Conservation (phyloP, 2,888 invertebrate genomes). For the Caenorhabditis uteleia region DNA sequence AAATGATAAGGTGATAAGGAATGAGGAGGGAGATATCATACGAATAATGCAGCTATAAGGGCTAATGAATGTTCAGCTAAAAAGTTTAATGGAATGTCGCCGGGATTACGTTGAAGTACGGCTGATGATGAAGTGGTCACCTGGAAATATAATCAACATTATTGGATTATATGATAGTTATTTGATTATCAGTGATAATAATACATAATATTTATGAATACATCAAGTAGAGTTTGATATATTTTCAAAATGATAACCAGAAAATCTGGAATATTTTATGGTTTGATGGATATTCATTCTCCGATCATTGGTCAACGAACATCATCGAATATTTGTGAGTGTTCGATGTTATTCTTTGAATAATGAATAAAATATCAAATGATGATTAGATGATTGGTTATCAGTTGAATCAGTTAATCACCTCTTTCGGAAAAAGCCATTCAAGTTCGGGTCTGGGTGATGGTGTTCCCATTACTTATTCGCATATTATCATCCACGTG, state of each 20-base stretch:
- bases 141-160: constrained; percentile 21
- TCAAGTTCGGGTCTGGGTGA: constrained; percentile 43
- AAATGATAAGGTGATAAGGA: neutral
- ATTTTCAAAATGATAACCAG: neutral
- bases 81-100: constrained; percentile 34
- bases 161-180: no score
- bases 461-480: constrained; percentile 25
- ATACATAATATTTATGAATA: no score
- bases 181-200: no score
- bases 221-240: no score
- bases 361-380: no score
- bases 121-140: constrained; percentile 38
- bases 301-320: no score
- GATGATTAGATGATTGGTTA: no score
- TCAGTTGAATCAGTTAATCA: no score
- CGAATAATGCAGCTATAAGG: constrained; percentile 44
- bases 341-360: no score
- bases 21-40: constrained; percentile 6
- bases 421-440: constrained; percentile 54
- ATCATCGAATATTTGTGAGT: no score
- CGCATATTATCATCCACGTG: constrained; percentile 6
- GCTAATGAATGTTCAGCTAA: constrained; percentile 46
- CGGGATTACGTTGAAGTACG: constrained; percentile 14
- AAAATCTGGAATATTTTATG: neutral
- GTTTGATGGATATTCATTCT: neutral